Percentiles rank a stretch among this genome's conserved stretches.
phyloP scores from a whole-genome alignment of 1,140 invertebrate genomes.

The Drosophila pachea region DNA sequence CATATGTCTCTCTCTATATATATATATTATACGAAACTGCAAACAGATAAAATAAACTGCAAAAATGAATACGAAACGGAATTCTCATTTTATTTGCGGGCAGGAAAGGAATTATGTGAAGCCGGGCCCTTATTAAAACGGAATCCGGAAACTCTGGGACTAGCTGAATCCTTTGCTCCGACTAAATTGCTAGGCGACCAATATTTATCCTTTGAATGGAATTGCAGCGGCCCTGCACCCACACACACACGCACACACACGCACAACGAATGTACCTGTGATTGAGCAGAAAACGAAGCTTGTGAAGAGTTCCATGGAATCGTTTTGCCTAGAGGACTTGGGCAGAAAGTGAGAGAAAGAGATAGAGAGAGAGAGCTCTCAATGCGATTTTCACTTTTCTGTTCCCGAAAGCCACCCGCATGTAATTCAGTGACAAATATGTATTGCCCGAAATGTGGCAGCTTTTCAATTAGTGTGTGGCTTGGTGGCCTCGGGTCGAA shows the following conservation, averaged over 20 bases:
- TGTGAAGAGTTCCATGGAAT: neutral
- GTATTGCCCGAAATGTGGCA: neutral
- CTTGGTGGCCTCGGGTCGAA: slow-evolving; percentile 3
- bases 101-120: neutral
- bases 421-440: slow-evolving; percentile 18
- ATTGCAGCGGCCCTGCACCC: neutral
- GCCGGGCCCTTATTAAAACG: too few species aligned
- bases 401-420: slow-evolving; percentile 17
- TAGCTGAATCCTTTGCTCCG: too few species aligned
- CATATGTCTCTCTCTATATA: slow-evolving; percentile 35
- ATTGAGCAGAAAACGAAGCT: slow-evolving; percentile 17
- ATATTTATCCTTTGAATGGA: neutral
- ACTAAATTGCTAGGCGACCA: too few species aligned
- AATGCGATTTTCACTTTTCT: slow-evolving; percentile 51
- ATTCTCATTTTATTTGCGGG: neutral
- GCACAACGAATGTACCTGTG: neutral
- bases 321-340: neutral
- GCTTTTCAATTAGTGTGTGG: slow-evolving; percentile 18
- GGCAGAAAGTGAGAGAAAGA: slow-evolving; percentile 12
- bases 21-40: slow-evolving; percentile 66
- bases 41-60: slow-evolving; percentile 76
- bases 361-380: slow-evolving; percentile 26
- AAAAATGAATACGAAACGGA: slow-evolving; percentile 73
- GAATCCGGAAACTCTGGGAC: too few species aligned
- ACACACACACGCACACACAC: neutral